A percentile compares a stretch with the other conserved stretches of the same genome.
phyloP scores from a whole-genome alignment of 2,113 vertebrate genomes.

The Dendrocopos noguchii region DNA sequence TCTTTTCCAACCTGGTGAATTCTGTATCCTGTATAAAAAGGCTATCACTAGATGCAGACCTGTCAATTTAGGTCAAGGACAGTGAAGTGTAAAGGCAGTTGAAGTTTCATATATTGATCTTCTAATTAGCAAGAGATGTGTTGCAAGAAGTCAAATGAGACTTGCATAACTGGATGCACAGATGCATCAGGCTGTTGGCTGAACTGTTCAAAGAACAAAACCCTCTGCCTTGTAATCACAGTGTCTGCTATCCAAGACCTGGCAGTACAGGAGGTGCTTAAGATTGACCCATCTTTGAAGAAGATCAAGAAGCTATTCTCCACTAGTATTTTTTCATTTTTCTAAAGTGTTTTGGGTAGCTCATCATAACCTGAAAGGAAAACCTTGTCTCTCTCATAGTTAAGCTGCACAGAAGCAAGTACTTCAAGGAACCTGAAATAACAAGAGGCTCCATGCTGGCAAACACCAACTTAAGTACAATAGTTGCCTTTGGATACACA shows the following conservation, averaged over 20 bases:
- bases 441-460: neutral
- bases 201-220: neutral
- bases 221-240: neutral
- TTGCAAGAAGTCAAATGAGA: neutral
- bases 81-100: neutral
- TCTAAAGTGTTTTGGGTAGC: neutral
- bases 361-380: neutral
- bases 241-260: fast-evolving
- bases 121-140: neutral
- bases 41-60: too few relatives aligned
- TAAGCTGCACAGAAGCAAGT: neutral
- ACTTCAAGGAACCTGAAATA: neutral
- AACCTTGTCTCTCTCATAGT: neutral
- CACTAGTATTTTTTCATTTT: neutral
- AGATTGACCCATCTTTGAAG: neutral
- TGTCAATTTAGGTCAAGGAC: neutral
- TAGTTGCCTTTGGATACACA: neutral
- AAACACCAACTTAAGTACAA: neutral
- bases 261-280: fast-evolving
- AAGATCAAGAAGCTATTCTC: neutral
- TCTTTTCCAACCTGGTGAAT: too few relatives aligned
- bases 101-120: neutral
- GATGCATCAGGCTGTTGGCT: neutral
- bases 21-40: too few relatives aligned
- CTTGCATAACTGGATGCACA: neutral